Evolutionary conservation across 2,113 vertebrate genomes (phyloP), one percentile per base, ranked within the genome.

Genomic region (Bujurquina vittata): DNA sequence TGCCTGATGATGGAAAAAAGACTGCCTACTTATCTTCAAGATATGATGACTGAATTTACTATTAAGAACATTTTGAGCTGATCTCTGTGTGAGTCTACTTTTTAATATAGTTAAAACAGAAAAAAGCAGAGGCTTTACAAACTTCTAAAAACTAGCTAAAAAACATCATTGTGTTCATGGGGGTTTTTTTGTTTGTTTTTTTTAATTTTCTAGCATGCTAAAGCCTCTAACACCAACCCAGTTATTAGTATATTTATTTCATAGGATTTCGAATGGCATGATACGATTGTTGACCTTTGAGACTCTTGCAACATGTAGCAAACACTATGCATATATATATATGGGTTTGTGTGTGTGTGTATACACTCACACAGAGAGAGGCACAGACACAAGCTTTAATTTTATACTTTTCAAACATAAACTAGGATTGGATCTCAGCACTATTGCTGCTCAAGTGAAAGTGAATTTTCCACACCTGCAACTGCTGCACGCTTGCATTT

Each of bases 21-120:
- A 18, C 8, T 49, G 8, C 22, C 9, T 2, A 65, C 9, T 3
- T 49, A 0, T 67, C 12, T 67, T 46, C 7, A 43, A 65, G 0
- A 46, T 40, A 2, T 18, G 8, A 43, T 46, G 3, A 26, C 46
- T 46, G 6, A 22, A 46, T 46, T 4, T 46, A 7, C 8, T 46
- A 37, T 18, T 46, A 26, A 67, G 43, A 3, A 26, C n/a, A 43
- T 43, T 43, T 46, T 67, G 37, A 7, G 10, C 26, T 67, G 63
- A 18, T 46, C 22, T 26, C 1, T 67, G 22, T 7, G 15, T 4
- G 26, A 40, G 4, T 23, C 4, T 5, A 49, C 8, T 15, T 18
- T 46, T 46, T 26, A 67, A 26, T 43, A 9, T 46, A 14, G 37
- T 1, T 5, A 29, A 67, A 67, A 67, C 40, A 23, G 40, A 14